Evolutionary conservation across 2,797 vertebrate species (phyloP).

Genomic region (Novumbra hubbsi): DNA sequence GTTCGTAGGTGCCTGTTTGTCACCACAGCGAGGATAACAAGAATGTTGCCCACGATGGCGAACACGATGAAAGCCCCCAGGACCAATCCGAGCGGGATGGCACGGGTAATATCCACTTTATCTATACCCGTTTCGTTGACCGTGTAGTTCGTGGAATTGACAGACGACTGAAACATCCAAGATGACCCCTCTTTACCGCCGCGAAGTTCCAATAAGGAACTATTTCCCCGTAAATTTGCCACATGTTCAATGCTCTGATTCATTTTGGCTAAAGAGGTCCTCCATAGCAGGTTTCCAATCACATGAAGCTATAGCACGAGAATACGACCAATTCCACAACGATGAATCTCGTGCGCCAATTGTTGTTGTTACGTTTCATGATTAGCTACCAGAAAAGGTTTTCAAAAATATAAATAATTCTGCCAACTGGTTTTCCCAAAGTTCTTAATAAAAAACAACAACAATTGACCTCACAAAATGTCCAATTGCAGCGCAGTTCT

Average conservation of each 20-base stretch:
- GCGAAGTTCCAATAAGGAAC: conserved; percentile 68
- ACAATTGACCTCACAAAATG: neutral
- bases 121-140: conserved; percentile 65
- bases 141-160: conserved; percentile 76
- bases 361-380: conserved; percentile 9
- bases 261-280: conserved; percentile 84
- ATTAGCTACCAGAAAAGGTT: neutral
- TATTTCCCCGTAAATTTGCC: conserved; percentile 79
- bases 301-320: conserved; percentile 29
- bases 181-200: conserved; percentile 49
- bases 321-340: conserved; percentile 43
- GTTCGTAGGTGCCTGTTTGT: conserved; percentile 96
- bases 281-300: conserved; percentile 82
- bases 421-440: neutral
- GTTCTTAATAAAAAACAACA: neutral
- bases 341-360: conserved; percentile 4
- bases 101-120: conserved; percentile 80
- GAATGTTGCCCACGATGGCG: conserved; percentile 93
- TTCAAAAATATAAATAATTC: neutral
- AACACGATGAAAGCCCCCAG: conserved; percentile 93
- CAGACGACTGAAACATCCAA: conserved; percentile 28
- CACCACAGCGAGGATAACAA: conserved; percentile 94
- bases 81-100: conserved; percentile 86
- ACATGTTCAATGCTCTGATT: conserved; percentile 80
- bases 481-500: neutral